phyloP scores from a whole-genome alignment of 2,113 vertebrate species.

The Eubucco bourcierii region DNA sequence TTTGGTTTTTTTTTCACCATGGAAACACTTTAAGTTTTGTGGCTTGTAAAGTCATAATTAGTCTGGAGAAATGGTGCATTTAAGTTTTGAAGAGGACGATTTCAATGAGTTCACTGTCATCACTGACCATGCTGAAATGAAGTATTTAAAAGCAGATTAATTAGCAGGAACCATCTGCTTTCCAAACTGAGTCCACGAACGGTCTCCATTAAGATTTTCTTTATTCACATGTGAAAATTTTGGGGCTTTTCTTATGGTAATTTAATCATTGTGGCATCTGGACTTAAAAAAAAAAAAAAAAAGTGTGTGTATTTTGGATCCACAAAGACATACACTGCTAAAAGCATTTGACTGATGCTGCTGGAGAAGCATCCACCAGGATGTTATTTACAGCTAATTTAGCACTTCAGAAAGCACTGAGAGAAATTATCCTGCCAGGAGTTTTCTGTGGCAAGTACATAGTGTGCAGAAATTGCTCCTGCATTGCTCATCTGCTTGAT shows the following conservation, averaged over 20 bases:
- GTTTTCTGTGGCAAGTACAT: neutral
- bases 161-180: neutral
- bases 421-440: neutral
- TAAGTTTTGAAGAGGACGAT: neutral
- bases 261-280: neutral
- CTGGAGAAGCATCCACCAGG: neutral
- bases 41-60: neutral
- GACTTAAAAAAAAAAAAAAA: no score
- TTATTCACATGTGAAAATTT: neutral
- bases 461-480: neutral
- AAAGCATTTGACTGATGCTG: neutral
- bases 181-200: neutral
- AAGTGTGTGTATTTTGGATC: neutral
- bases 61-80: neutral
- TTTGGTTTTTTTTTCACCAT: neutral
- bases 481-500: rapidly evolving
- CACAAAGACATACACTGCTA: neutral
- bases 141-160: neutral
- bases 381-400: neutral
- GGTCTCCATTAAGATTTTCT: neutral
- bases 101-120: neutral
- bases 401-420: neutral
- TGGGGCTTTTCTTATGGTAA: neutral
- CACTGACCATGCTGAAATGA: neutral
- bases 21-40: neutral